A percentile compares a stretch with the other conserved stretches of the same genome.
phyloP scores from a whole-genome alignment of 2,888 invertebrate species.

The Papilio protenor region DNA sequence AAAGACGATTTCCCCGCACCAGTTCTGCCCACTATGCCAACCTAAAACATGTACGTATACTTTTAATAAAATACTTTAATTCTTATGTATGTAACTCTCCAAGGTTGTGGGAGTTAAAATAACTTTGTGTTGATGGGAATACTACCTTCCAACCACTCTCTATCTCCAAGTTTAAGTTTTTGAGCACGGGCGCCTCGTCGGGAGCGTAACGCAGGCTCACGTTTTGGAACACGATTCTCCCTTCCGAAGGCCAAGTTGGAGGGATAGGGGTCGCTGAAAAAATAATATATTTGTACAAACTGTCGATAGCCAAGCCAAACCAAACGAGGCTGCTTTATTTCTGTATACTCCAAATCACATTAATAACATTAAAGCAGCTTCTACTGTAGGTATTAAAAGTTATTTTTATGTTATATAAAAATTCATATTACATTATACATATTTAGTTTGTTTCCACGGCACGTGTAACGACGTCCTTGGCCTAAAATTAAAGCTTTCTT shows the following conservation, averaged over 20 bases:
- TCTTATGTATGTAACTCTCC: no score
- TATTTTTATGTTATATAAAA: background rate
- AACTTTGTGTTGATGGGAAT: background rate
- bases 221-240: conserved; percentile 84
- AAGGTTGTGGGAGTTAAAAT: background rate
- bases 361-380: background rate
- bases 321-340: background rate
- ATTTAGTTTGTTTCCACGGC: conserved; percentile 15
- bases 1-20: conserved; percentile 90
- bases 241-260: conserved; percentile 85
- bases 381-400: background rate
- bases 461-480: conserved; percentile 37
- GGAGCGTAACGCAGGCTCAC: conserved; percentile 86
- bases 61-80: conserved; percentile 20
- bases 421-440: background rate
- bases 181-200: conserved; percentile 86
- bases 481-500: conserved; percentile 43
- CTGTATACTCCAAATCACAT: background rate
- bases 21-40: conserved; percentile 89
- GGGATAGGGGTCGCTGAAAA: conserved; percentile 79
- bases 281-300: conserved; percentile 22
- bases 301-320: background rate
- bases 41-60: conserved; percentile 60
- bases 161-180: conserved; percentile 69
- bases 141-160: conserved; percentile 78